phyloP scores from a whole-genome alignment of 1,140 invertebrate genomes.

The Proctacanthus coquilletti region DNA sequence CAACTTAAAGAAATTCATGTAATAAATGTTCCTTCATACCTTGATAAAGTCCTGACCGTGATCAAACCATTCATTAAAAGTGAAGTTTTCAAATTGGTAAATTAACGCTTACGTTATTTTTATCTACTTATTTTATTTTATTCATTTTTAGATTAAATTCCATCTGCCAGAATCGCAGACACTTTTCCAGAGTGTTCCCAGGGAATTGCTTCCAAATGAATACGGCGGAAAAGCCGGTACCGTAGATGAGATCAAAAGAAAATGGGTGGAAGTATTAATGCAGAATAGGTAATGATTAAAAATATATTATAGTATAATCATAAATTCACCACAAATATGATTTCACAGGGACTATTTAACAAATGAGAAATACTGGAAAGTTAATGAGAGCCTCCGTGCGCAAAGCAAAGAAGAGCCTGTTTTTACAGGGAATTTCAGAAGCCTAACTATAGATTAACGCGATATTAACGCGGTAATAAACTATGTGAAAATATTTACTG shows the following conservation, averaged over 20 bases:
- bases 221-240: constrained; percentile 39
- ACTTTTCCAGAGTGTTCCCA: constrained; percentile 36
- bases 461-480: not conserved
- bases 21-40: constrained; percentile 44
- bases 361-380: constrained; percentile 10
- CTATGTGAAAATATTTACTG: not conserved
- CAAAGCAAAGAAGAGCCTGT: not conserved
- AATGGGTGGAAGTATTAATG: constrained; percentile 34
- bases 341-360: constrained; percentile 11
- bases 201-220: constrained; percentile 39
- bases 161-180: constrained; percentile 38
- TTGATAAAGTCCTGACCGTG: constrained; percentile 43
- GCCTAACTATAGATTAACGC: constrained; percentile 1
- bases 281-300: too few species aligned
- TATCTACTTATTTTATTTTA: too few species aligned
- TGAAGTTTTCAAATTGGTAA: constrained; percentile 35
- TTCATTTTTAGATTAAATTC: constrained; percentile 33
- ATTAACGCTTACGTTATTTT: too few species aligned
- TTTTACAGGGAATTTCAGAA: not conserved
- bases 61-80: constrained; percentile 49
- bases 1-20: constrained; percentile 58
- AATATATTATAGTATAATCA: too few species aligned
- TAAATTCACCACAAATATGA: constrained; percentile 1
- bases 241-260: constrained; percentile 33
- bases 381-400: constrained; percentile 4